phyloP scores from a whole-genome alignment of 2,113 vertebrate genomes.

The Furnarius figulus region DNA sequence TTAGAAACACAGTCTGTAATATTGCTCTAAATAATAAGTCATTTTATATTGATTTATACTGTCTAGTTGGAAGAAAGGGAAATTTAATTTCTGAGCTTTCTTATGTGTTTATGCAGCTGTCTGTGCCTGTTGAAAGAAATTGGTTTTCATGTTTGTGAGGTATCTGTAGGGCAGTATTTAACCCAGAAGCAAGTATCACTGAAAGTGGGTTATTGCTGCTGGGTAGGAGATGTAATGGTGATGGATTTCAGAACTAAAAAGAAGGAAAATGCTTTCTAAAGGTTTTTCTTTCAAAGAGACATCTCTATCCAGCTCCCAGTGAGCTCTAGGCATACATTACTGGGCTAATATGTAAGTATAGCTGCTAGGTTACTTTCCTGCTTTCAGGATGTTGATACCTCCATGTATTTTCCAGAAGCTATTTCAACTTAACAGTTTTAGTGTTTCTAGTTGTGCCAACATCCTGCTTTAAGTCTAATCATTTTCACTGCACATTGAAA shows the following conservation, averaged over 20 bases:
- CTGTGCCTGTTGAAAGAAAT: neutral
- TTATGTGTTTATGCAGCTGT: neutral
- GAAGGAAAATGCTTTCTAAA: neutral
- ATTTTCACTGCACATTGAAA: neutral
- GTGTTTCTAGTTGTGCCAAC: neutral
- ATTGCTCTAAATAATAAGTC: neutral
- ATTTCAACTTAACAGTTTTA: neutral
- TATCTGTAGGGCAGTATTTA: neutral
- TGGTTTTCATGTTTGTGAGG: neutral
- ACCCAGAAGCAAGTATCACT: neutral
- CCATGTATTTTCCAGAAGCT: neutral
- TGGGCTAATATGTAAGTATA: neutral
- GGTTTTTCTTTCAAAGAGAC: neutral
- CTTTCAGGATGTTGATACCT: neutral
- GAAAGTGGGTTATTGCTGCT: neutral
- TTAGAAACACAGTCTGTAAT: neutral
- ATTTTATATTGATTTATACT: neutral
- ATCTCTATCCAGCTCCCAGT: neutral
- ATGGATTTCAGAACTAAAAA: neutral
- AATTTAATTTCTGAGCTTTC: neutral
- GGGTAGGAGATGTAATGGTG: neutral
- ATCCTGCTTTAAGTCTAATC: neutral
- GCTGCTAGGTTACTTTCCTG: neutral
- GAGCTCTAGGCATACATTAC: neutral
- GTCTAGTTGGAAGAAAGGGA: neutral